These are phyloP conservation scores for Sycophila sp. DNA, from an alignment of 1,140 invertebrate genomes.

Conservation along the genomic window DNA sequence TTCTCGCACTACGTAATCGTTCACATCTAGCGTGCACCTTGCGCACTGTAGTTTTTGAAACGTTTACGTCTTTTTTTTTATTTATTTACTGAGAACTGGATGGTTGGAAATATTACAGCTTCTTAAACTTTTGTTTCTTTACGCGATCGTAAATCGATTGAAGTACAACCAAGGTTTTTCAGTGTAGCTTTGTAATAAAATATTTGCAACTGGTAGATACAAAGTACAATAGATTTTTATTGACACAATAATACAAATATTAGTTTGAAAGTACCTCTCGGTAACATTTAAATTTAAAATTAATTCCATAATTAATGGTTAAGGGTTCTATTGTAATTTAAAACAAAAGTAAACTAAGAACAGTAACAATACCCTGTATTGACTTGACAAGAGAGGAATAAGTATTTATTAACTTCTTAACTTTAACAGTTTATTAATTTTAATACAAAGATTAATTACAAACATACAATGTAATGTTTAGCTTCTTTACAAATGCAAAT, in stretches of 20 bases:
- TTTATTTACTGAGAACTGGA: neutral
- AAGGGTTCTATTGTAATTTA: constrained; percentile 25
- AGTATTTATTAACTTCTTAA: constrained; percentile 11
- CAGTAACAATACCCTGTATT: constrained; percentile 19
- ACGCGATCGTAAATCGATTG: no score
- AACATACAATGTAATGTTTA: constrained; percentile 4
- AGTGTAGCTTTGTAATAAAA: neutral
- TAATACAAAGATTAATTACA: constrained; percentile 16
- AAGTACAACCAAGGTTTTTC: neutral
- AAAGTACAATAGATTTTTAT: neutral
- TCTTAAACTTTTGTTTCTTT: neutral
- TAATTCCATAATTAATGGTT: no score
- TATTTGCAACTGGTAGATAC: neutral
- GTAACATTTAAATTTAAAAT: no score
- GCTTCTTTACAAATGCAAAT: constrained; percentile 25
- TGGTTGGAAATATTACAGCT: no score
- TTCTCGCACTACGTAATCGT: neutral
- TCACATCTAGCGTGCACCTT: neutral
- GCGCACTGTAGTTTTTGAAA: constrained; percentile 1
- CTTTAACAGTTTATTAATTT: constrained; percentile 26
- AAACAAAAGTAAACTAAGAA: constrained; percentile 7
- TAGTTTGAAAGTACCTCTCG: no score
- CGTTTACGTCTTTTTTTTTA: neutral
- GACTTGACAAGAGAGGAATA: constrained; percentile 23
- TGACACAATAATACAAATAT: constrained; percentile 11